Base-by-base conservation (phyloP, 2,113 vertebrate genomes). In the Rostratula benghalensis region DNA sequence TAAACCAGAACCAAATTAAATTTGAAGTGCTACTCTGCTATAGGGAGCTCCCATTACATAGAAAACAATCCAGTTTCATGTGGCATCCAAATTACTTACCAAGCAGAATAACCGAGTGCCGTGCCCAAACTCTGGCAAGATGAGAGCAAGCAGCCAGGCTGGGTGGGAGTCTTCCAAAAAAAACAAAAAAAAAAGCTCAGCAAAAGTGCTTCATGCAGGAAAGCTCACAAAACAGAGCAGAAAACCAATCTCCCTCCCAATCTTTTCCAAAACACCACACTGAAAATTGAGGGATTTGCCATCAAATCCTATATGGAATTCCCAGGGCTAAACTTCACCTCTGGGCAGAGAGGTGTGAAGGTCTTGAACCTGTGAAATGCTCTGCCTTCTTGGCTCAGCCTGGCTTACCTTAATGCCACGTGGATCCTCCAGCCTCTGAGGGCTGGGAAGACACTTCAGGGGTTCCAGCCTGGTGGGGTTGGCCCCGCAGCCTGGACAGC, bases 401-500 rank as follows among this genome's bases (percentile, higher is more conserved):
- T 3, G 0, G 24, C 30, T 89, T 33, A 11, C 23, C 45, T 56
- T 51, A 39, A 30, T 7, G 21, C 16, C 39, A 5, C 1, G 4
- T 7, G 46, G 53, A 37, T 63, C 12, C 28, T 71, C n/a, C 39
- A 43, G 76, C 35, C 21, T 60, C 0, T 0, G 17, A 53, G 30
- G 35, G 15, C 37, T 80, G 31, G 46, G 53, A 50, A 82, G 23
- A 61, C 4, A 13, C 31, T 28, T 28, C 33, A 27, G 56, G 45
- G 48, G 6, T 60, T 76, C 25, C 76, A 83, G 59, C 27, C 21
- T 45, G 39, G 25, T 41, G 75, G 13, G 43, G 7, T 5, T 86
- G 53, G 30, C 18, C 50, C 27, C 0, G 0, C 35, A 82, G 82
- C 39, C 53, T 19, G 41, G 30, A 28, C 30, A 53, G 25, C 15